Evolutionary conservation across 37 sponge, comb jelly and placozoan genomes (phyloP).

Genomic region (Halichondria panicea): DNA sequence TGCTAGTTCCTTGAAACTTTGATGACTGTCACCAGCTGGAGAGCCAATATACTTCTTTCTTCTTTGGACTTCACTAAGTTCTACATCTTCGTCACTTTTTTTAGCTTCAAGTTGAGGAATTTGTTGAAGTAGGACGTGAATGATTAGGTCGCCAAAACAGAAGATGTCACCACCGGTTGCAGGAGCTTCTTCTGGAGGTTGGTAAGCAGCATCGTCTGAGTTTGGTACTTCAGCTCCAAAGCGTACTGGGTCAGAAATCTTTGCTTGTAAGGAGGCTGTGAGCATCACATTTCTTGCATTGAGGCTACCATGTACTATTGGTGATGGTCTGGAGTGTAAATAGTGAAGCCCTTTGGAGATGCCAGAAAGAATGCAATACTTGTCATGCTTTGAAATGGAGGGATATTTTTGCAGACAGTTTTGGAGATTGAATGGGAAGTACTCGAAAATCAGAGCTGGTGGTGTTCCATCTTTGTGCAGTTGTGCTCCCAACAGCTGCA

Average conservation of each 20-base stretch:
- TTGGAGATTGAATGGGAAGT: slow-evolving; percentile 18
- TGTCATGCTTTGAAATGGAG: slow-evolving; percentile 4
- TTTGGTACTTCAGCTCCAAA: not conserved
- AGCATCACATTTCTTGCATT: slow-evolving; percentile 29
- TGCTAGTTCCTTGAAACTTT: not conserved
- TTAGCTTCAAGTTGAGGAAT: slow-evolving; percentile 20
- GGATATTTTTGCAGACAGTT: slow-evolving; percentile 29
- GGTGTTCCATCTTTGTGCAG: slow-evolving; percentile 10
- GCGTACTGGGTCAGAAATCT: slow-evolving; percentile 14
- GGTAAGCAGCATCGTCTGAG: slow-evolving; percentile 2
- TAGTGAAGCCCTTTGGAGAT: slow-evolving; percentile 19
- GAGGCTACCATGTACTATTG: slow-evolving; percentile 36
- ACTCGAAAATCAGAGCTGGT: slow-evolving; percentile 23
- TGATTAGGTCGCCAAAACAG: slow-evolving; percentile 21
- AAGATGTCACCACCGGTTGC: slow-evolving; percentile 23
- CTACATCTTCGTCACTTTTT: slow-evolving; percentile 7
- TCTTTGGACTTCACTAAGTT: slow-evolving; percentile 22
- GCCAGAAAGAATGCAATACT: slow-evolving; percentile 23
- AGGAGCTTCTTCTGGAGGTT: slow-evolving; percentile 25
- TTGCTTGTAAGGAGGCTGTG: slow-evolving; percentile 36
- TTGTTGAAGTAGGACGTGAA: slow-evolving; percentile 17
- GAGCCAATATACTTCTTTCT: slow-evolving; percentile 3
- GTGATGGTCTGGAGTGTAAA: slow-evolving; percentile 26
- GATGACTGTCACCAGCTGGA: slow-evolving; percentile 11
- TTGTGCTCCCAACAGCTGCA: slow-evolving; percentile 36